A percentile compares a stretch with the other conserved stretches of the same genome.
phyloP scores from a whole-genome alignment of 2,797 vertebrate species.

The Gouania willdenowi region DNA sequence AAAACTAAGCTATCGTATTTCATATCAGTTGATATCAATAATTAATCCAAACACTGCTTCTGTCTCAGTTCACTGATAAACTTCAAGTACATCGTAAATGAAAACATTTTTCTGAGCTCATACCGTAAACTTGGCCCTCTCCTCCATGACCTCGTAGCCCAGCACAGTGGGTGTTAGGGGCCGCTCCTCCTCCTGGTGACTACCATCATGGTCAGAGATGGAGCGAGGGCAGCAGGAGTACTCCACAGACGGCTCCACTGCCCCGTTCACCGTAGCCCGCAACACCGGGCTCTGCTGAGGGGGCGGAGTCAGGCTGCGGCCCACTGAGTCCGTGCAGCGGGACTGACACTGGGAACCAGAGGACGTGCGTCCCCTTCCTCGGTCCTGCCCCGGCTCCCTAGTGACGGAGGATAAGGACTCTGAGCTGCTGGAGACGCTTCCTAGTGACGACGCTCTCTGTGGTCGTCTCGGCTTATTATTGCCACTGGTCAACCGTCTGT shows the following conservation, averaged over 20 bases:
- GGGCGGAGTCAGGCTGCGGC: constrained; percentile 53
- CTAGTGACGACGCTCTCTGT: constrained; percentile 60
- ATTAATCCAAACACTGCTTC: too few relatives aligned
- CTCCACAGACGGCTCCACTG: constrained; percentile 35
- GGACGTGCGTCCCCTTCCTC: constrained; percentile 1
- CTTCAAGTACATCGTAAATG: too few relatives aligned
- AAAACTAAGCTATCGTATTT: too few relatives aligned
- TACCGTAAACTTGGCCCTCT: constrained; percentile 97
- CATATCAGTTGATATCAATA: too few relatives aligned
- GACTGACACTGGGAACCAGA: constrained; percentile 22
- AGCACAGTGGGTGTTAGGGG: constrained; percentile 76
- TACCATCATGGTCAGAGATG: constrained; percentile 38
- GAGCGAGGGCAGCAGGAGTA: constrained; percentile 59
- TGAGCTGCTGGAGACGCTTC: constrained; percentile 56
- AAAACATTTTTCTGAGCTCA: background rate
- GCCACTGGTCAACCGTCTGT: constrained; percentile 36
- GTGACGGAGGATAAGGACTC: constrained; percentile 25
- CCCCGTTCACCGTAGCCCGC: constrained; percentile 47
- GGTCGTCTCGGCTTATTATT: constrained; percentile 46
- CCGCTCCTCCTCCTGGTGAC: constrained; percentile 45
- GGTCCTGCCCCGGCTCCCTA: constrained; percentile 11
- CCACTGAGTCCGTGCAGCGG: constrained; percentile 17
- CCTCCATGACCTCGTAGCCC: constrained; percentile 97
- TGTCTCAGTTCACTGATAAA: too few relatives aligned
- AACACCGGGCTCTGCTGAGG: constrained; percentile 34